Conservation (phyloP, 1,140 invertebrate species). For the Oncopodura yosiiana region DNA sequence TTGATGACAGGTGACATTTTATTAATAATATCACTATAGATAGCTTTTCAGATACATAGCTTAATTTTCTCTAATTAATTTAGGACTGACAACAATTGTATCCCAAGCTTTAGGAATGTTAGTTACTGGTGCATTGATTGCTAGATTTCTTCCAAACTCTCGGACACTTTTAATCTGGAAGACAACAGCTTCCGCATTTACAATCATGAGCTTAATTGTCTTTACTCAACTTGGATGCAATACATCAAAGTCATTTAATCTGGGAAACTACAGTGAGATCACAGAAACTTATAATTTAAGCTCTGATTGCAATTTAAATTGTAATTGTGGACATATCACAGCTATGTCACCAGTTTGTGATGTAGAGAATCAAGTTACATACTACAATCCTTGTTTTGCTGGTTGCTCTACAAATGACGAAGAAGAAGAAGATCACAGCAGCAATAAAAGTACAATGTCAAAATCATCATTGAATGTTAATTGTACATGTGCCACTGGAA, state of each 20-base stretch:
- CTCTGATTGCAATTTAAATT: conserved; percentile 34
- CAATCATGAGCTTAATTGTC: conserved; percentile 51
- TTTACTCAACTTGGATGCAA: conserved; percentile 58
- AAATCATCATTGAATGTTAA: no score
- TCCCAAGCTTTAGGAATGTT: conserved; percentile 60
- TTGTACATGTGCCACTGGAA: background rate
- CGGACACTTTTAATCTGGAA: conserved; percentile 60
- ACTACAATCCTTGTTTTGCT: conserved; percentile 30
- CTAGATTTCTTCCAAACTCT: conserved; percentile 55
- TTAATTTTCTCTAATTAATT: background rate
- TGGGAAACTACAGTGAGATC: conserved; percentile 6
- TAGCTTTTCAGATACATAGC: no score
- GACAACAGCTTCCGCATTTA: conserved; percentile 54
- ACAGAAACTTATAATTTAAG: no score
- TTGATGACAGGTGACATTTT: conserved; percentile 50
- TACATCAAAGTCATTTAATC: background rate
- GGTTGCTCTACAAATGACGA: conserved; percentile 18
- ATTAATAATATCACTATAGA: no score
- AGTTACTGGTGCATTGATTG: conserved; percentile 55
- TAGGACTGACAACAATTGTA: conserved; percentile 37
- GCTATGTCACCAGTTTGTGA: conserved; percentile 30
- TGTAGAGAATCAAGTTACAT: conserved; percentile 18
- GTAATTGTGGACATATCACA: conserved; percentile 24
- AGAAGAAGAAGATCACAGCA: background rate
- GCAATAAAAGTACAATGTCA: no score